Evolutionary conservation across 1,140 invertebrate species (phyloP).

Genomic region (Saccostrea echinata): DNA sequence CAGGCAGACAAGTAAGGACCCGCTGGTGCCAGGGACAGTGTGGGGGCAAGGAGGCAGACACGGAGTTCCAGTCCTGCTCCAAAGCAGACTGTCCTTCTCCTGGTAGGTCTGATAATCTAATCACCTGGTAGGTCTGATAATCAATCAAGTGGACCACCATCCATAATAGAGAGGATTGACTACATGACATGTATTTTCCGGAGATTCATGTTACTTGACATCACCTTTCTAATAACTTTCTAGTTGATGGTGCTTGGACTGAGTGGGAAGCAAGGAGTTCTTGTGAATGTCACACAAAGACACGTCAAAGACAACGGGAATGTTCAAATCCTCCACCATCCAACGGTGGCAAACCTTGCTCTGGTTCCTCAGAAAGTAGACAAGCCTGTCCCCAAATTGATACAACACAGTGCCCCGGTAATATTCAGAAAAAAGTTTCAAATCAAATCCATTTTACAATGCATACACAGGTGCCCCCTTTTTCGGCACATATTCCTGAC

Average conservation of each 20-base stretch:
- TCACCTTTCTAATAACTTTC: not conserved
- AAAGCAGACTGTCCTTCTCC: constrained; percentile 24
- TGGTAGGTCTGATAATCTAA: not conserved
- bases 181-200: no score
- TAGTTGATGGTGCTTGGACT: constrained; percentile 32
- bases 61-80: constrained; percentile 20
- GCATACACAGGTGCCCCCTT: no score
- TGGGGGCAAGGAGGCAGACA: not conserved
- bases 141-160: no score
- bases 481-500: no score
- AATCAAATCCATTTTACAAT: not conserved
- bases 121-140: no score
- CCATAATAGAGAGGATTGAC: no score
- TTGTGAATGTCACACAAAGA: constrained; percentile 20
- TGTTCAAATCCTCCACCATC: constrained; percentile 12
- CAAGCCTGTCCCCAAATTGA: not conserved
- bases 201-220: no score
- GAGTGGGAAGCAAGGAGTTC: constrained; percentile 35
- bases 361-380: not conserved
- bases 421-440: not conserved
- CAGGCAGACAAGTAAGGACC: not conserved
- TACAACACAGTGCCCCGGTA: constrained; percentile 3
- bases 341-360: constrained; percentile 13
- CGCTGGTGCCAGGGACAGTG: not conserved
- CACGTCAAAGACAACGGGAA: not conserved